Base-by-base conservation (phyloP, 2,113 vertebrate species). In the Gallinago jamesoni region DNA sequence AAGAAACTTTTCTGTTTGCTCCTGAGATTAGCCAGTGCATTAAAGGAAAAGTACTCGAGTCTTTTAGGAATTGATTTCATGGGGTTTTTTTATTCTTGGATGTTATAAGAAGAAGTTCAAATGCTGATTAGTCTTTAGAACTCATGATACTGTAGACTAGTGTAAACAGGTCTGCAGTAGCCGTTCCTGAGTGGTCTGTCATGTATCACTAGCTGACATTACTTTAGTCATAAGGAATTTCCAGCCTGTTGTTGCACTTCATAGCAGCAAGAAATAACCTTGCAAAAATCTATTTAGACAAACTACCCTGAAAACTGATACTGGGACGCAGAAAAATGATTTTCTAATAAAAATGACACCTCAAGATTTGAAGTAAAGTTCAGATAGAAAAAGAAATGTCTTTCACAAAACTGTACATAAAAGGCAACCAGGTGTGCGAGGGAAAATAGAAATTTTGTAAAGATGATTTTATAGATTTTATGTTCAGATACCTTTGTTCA, bases 141-240 rank as follows among this genome's bases (percentile, higher is more conserved):
- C 47, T 30, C 82, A 43, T 23, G 43, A 70, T n/a, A 70, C 15
- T 43, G 12, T 19, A 88, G 68, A 85, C 25, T 22, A 67, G 47
- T 45, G 4, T 47, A 94, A 96, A 87, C 12, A 95, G 63, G 67
- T 39, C 60, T 47, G 25, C 72, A 90, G 72, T 63, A 64, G 74
- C 78, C 87, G 70, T 73, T 89, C 74, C 55, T 68, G 24, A 87
- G 41, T 19, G 23, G 84, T 53, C 90, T 92, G 87, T 60, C 23
- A 62, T 2, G 0, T 41, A 70, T 84, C 87, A 77, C 23, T 39
- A 43, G 20, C 74, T 92, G 88, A 91, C 67, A 78, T 70, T 70
- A 95, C 63, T 76, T 95, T 57, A 88, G 55, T 22, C 39, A 55
- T 10, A 47, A 81, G 35, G 79, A 92, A 95, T 90, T 90, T 88